phyloP scores from a whole-genome alignment of 2,888 invertebrate species.

The Petrolisthes manimaculis region DNA sequence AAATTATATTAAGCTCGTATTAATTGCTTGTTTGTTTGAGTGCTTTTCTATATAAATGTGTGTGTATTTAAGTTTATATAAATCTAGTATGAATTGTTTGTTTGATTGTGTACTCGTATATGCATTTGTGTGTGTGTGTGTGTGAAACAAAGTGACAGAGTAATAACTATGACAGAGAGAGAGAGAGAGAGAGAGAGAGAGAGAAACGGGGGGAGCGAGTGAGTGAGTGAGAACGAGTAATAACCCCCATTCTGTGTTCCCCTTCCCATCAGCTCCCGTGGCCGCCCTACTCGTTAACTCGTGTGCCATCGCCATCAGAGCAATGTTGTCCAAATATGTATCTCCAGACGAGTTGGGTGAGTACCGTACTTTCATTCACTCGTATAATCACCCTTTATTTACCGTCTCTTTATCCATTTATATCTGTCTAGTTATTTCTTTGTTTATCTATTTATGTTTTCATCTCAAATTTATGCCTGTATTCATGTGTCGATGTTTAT shows the following conservation, averaged over 20 bases:
- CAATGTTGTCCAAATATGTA: constrained; percentile 62
- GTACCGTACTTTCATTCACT: constrained; percentile 2
- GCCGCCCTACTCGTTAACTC: constrained; percentile 61
- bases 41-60: too few relatives aligned
- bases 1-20: neutral
- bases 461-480: neutral
- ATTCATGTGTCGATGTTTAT: neutral
- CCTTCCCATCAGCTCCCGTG: constrained; percentile 48
- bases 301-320: constrained; percentile 61
- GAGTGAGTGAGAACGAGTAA: neutral
- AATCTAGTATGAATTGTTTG: too few relatives aligned
- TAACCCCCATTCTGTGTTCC: neutral
- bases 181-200: neutral
- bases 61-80: too few relatives aligned
- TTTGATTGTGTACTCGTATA: too few relatives aligned
- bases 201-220: neutral
- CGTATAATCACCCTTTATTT: neutral
- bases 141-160: neutral
- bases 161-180: too few relatives aligned
- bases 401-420: neutral
- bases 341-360: constrained; percentile 58
- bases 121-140: too few relatives aligned
- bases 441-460: neutral
- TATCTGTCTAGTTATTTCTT: neutral
- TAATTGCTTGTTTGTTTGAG: neutral